Evolutionary conservation across 2,888 invertebrate species (phyloP), one percentile per base, ranked within the genome.

Genomic region (Drosophila testacea): DNA sequence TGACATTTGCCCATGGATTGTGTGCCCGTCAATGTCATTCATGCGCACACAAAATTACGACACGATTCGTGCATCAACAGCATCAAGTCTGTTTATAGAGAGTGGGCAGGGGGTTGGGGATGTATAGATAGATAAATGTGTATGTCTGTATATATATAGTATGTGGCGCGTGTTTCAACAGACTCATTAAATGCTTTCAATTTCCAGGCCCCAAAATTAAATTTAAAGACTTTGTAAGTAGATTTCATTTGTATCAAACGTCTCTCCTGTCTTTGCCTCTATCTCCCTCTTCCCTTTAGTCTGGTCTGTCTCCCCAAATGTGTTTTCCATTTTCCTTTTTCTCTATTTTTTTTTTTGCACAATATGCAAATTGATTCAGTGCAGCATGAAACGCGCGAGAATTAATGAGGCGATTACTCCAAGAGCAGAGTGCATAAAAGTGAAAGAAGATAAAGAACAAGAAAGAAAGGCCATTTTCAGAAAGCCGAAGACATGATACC

Each of bases 341-440:
- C 13, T 30, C 7, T 39, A 30, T 42, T 51, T 48, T 51, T 48
- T 48, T 69, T 80, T 88, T 83, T 85, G 88, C 83, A 80, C 76
- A 88, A 84, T 82, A 89, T 86, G 86, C 86, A 89, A 90, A 89
- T 84, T 77, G 79, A 81, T 82, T 76, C 89, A 84, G 72, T 88
- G 88, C 88, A 88, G 81, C 86, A 79, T 89, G 87, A 84, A 85
- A 87, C 69, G 77, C 77, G 87, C 77, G 85, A 77, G 90, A 90
- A 88, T 90, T 88, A 89, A 90, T 90, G 88, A 85, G 81, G 80
- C 88, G 89, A 89, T 89, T 89, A 84, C 81, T 89, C 74, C 79
- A 70, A 79, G 76, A 78, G 77, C 68, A 41, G 54, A 77, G 47
- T 38, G 65, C 51, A 73, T 36, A 65, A 61, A 71, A 62, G 54